Evolutionary conservation across 2,797 vertebrate species (phyloP), one percentile per base, ranked within the genome.

Genomic region (Dallia pectoralis): DNA sequence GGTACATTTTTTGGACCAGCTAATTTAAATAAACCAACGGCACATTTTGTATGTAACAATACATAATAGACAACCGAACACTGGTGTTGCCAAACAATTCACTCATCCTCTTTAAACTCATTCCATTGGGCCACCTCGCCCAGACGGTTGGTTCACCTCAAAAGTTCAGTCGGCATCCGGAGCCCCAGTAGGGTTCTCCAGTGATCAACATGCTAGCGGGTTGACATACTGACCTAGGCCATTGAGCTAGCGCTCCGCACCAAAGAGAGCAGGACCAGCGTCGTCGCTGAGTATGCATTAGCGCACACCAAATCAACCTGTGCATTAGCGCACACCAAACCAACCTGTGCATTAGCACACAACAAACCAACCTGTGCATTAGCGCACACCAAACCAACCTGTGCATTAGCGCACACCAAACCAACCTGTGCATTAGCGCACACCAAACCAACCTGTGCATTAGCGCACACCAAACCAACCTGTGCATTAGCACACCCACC

Each of bases 201-300:
- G 53, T 59, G 53, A 25, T 8, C n/a, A 59, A 25, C 3, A 59
- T 25, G 53, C 53, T 14, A 9, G 53, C 11, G 53, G 53, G 22
- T 59, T 59, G 53, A 59, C 22, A 9, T 59, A 59, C 53, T 59
- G 53, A 25, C 25, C 22, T 67, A 16, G 36, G 9, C 40, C 40
- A 44, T 44, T 44, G 14, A 44, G 40, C 22, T 27, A 16, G 14
- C 27, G n/a, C 44, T 27, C 66, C 9, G 44, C 66, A 67, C n/a
- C 66, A 67, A 40, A 22, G 66, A 67, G 40, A 47, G 66, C n/a
- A 47, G 40, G 36, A 47, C 25, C 22, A 48, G 66, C 40, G n/a
- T 25, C 36, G 15, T 22, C 66, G 47, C 66, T 67, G 66, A 40
- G 14, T 67, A 40, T 44, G 47, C 66, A 67, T n/a, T n/a, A n/a